Conservation (phyloP, 2,888 invertebrate species). For the Zaprionus obscuricornis region DNA sequence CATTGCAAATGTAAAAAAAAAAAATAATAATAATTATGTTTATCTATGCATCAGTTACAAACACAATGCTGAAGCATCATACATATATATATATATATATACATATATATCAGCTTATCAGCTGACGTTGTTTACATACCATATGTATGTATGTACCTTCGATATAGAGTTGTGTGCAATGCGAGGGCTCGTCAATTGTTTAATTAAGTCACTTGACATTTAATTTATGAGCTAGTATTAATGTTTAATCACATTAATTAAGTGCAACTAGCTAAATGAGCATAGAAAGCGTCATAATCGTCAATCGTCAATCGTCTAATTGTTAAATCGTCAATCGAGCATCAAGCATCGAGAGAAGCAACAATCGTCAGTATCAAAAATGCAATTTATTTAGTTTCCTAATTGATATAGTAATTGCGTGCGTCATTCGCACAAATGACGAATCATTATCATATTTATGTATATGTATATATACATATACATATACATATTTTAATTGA, state of each 20-base stretch:
- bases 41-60: too few relatives aligned
- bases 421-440: constrained; percentile 26
- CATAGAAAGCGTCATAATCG: too few relatives aligned
- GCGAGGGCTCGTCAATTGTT: constrained; percentile 35
- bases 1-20: too few relatives aligned
- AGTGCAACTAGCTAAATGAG: constrained; percentile 25
- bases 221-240: constrained; percentile 47
- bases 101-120: constrained; percentile 26
- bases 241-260: constrained; percentile 35
- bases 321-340: not conserved
- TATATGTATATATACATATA: too few relatives aligned
- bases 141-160: too few relatives aligned
- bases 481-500: too few relatives aligned
- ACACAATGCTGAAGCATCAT: too few relatives aligned
- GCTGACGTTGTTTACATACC: not conserved
- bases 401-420: constrained; percentile 9
- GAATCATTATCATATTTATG: too few relatives aligned
- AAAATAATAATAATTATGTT: too few relatives aligned
- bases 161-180: not conserved
- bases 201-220: constrained; percentile 64
- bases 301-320: not conserved
- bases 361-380: not conserved
- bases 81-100: too few relatives aligned
- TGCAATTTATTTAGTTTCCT: constrained; percentile 20
- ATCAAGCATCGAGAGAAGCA: not conserved